These are phyloP conservation scores for Tillus elongatus DNA, from an alignment of 2,888 invertebrate species.

Conservation along the genomic window DNA sequence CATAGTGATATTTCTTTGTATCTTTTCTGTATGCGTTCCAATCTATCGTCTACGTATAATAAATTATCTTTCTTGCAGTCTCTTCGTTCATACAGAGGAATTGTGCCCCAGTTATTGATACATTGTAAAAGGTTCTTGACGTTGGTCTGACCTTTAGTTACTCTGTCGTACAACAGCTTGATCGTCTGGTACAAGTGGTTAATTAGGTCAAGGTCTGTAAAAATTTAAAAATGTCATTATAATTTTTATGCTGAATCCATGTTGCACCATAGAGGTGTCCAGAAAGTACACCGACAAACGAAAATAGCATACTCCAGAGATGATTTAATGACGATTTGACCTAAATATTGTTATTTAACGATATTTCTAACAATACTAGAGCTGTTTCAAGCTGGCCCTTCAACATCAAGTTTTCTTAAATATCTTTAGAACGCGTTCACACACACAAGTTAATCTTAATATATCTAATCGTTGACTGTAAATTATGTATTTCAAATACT, in stretches of 20 bases:
- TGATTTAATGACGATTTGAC: no score
- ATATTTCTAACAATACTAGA: no score
- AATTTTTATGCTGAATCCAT: constrained; percentile 7
- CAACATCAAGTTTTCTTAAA: no score
- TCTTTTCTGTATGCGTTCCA: constrained; percentile 47
- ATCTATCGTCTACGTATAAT: constrained; percentile 49
- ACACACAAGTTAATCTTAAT: no score
- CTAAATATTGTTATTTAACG: no score
- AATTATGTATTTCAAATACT: no score
- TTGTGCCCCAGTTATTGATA: constrained; percentile 61
- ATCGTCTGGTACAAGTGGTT: constrained; percentile 58
- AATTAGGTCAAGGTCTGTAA: constrained; percentile 40
- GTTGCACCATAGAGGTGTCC: background rate
- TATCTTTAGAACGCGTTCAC: no score
- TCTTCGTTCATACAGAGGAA: constrained; percentile 67
- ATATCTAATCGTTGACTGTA: no score
- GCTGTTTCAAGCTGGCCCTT: no score
- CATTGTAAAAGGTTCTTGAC: constrained; percentile 48
- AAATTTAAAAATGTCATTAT: constrained; percentile 12
- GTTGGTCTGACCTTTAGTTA: constrained; percentile 59
- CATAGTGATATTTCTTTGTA: constrained; percentile 45
- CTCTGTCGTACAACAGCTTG: constrained; percentile 60
- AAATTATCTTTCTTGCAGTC: constrained; percentile 51
- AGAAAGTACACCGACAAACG: background rate
- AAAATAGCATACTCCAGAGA: no score